Evolutionary conservation across 2,113 vertebrate species (phyloP), one percentile per base, ranked within the genome.

Genomic region (Dipodomys ordii): DNA sequence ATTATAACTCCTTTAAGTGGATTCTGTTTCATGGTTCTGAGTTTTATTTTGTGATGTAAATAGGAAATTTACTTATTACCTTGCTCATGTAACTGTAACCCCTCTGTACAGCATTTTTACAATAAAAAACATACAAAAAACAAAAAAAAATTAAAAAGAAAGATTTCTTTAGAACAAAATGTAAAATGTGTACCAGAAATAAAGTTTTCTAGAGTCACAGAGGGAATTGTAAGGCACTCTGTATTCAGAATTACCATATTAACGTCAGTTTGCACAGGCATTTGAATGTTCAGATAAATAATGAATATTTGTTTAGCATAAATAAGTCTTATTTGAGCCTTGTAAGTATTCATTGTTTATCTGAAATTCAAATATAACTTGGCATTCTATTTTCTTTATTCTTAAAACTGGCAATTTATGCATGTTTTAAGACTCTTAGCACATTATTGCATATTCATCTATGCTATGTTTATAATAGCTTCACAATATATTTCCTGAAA

Each of bases 211-310:
- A 60, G 16, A 22, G 1, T 94, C 7, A 8, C 25, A 74, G 2
- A 53, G 79, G 6, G 7, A 6, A 74, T 16, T 69, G n/a, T 7
- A 49, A 30, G 78, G 64, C 35, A 0, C 11, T 93, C 9, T 53
- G 15, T 67, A 67, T 12, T 28, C 4, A n/a, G 16, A 1, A 4
- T 60, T 60, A 16, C 3, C 44, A 92, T 39, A 78, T 68, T 92
- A 65, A 82, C 77, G 73, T 78, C 19, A 53, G 6, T 60, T 84
- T 13, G 3, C 7, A 6, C 3, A 90, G 20, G 4, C 60, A 85
- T 57, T 84, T 83, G 32, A 85, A 95, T 71, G 62, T 74, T 94
- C 10, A 84, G 27, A 60, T 83, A 79, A 94, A 90, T 8, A 79
- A n/a, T 16, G 15, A 65, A 39, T 79, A 82, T 68, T 92, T 89